These are phyloP conservation scores for Mnemiopsis leidyi DNA, from an alignment of 37 sponge, comb jelly and placozoan species.

Conservation along the genomic window DNA sequence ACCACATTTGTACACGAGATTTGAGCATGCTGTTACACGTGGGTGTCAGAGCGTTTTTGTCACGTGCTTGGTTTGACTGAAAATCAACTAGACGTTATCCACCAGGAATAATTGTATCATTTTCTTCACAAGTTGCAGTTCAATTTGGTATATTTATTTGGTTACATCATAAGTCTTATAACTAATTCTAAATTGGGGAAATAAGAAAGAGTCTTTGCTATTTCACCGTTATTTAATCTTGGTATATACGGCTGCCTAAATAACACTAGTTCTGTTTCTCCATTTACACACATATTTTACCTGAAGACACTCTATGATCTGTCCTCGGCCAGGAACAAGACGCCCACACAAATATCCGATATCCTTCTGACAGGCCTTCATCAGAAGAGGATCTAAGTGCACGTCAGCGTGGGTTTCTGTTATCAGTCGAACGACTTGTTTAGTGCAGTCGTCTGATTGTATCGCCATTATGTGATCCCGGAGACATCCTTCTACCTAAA, in stretches of 20 bases:
- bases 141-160: too few relatives aligned
- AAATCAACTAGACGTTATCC: too few relatives aligned
- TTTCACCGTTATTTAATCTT: too few relatives aligned
- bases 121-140: too few relatives aligned
- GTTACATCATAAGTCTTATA: too few relatives aligned
- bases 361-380: constrained; percentile 57
- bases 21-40: constrained; percentile 37
- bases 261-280: too few relatives aligned
- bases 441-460: constrained; percentile 20
- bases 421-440: constrained; percentile 40
- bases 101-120: too few relatives aligned
- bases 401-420: constrained; percentile 58
- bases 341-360: constrained; percentile 15
- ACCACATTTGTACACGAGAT: constrained; percentile 44
- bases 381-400: constrained; percentile 14
- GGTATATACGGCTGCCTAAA: too few relatives aligned
- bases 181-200: neutral
- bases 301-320: constrained; percentile 53
- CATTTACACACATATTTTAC: too few relatives aligned
- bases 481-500: constrained; percentile 27
- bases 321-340: neutral
- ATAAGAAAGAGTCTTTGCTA: neutral
- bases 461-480: constrained; percentile 56
- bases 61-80: neutral
- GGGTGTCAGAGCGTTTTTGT: neutral